phyloP scores from a whole-genome alignment of 2,888 invertebrate species.

The Lissocephala sabroskyi region DNA sequence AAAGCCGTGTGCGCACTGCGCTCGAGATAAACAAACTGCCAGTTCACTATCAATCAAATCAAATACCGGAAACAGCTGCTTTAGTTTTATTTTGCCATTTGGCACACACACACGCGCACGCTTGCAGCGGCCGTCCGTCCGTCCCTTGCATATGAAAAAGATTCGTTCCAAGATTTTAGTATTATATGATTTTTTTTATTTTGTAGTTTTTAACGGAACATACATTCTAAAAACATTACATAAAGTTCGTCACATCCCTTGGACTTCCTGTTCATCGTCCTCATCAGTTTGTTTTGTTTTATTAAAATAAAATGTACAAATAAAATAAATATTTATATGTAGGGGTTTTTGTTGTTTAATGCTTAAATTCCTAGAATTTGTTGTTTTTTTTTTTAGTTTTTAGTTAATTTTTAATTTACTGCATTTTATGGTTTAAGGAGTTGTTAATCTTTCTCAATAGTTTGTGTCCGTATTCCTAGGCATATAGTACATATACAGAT shows the following conservation, averaged over 20 bases:
- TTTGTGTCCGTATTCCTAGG: conserved; percentile 48
- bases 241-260: conserved; percentile 44
- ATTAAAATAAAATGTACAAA: conserved; percentile 67
- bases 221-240: conserved; percentile 67
- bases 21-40: conserved; percentile 71
- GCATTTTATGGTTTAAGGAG: too few relatives aligned
- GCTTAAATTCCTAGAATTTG: neutral
- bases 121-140: too few relatives aligned
- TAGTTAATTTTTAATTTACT: conserved; percentile 22
- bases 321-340: conserved; percentile 68
- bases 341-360: conserved; percentile 28
- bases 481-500: conserved; percentile 40
- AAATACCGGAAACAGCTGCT: conserved; percentile 73
- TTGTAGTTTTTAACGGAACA: conserved; percentile 68
- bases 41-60: conserved; percentile 73
- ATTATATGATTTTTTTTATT: conserved; percentile 67
- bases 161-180: too few relatives aligned
- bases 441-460: too few relatives aligned
- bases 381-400: conserved; percentile 15
- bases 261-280: conserved; percentile 15
- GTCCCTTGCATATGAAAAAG: too few relatives aligned
- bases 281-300: conserved; percentile 51
- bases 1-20: conserved; percentile 34
- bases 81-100: conserved; percentile 71
- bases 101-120: conserved; percentile 36